A percentile compares a stretch with the other conserved stretches of the same genome.
Evolutionary conservation across 2,888 invertebrate species (phyloP).

Genomic region (Netelia virgata): DNA sequence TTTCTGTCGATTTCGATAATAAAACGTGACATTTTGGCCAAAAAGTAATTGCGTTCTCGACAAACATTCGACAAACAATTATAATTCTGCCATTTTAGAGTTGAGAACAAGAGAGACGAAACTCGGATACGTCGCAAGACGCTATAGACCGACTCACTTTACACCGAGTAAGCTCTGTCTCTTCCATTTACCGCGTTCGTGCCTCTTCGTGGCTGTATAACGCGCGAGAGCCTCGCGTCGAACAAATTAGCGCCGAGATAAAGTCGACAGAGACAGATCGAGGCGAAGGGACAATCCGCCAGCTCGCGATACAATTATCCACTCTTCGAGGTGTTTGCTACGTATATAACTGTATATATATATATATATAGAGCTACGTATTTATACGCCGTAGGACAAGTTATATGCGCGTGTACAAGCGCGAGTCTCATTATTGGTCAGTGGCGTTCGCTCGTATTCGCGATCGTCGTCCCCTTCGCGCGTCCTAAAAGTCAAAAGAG

Average conservation of each 20-base stretch:
- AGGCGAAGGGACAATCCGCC: constrained; percentile 67
- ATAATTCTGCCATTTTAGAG: too few species aligned
- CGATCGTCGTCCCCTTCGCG: neutral
- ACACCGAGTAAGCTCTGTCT: too few species aligned
- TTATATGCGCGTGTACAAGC: constrained; percentile 36
- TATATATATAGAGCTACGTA: neutral
- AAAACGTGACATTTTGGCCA: too few species aligned
- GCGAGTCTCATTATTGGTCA: constrained; percentile 41
- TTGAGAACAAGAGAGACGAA: too few species aligned
- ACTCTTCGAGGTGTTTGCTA: constrained; percentile 50
- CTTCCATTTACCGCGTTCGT: too few species aligned
- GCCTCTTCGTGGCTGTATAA: too few species aligned
- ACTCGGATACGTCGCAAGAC: too few species aligned
- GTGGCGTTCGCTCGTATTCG: constrained; percentile 38
- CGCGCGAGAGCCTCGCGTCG: constrained; percentile 71
- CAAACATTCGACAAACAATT: too few species aligned
- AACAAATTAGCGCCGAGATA: constrained; percentile 83
- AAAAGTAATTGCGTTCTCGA: too few species aligned
- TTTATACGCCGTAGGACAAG: constrained; percentile 37
- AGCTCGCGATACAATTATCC: constrained; percentile 80
- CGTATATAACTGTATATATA: neutral
- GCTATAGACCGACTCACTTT: too few species aligned
- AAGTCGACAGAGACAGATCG: constrained; percentile 83
- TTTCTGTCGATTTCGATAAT: too few species aligned
- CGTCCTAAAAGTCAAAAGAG: too few species aligned